phyloP scores from a whole-genome alignment of 2,113 vertebrate genomes.

The rabbit (Oryctolagus cuniculus) region mOryCun1.1 NC_091435.1:34244501-34245000 shows the following conservation, averaged over 20 bases:
- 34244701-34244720: neutral
- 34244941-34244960: neutral
- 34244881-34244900: slow-evolving; percentile 21
- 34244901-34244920: neutral
- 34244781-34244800: neutral
- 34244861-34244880: neutral
- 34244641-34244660: neutral
- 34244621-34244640: neutral
- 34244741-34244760: neutral
- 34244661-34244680: neutral
- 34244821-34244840: neutral
- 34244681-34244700: neutral
- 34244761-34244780: neutral
- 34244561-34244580: neutral
- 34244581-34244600: neutral
- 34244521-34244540: neutral
- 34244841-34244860: neutral
- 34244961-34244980: neutral
- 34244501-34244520: neutral
- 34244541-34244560: neutral
- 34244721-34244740: neutral
- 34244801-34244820: neutral
- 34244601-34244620: neutral
- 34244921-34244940: neutral
- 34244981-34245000: neutral